These are phyloP conservation scores for Dusona sp. DNA, from an alignment of 2,888 invertebrate species.

Conservation along the genomic window DNA sequence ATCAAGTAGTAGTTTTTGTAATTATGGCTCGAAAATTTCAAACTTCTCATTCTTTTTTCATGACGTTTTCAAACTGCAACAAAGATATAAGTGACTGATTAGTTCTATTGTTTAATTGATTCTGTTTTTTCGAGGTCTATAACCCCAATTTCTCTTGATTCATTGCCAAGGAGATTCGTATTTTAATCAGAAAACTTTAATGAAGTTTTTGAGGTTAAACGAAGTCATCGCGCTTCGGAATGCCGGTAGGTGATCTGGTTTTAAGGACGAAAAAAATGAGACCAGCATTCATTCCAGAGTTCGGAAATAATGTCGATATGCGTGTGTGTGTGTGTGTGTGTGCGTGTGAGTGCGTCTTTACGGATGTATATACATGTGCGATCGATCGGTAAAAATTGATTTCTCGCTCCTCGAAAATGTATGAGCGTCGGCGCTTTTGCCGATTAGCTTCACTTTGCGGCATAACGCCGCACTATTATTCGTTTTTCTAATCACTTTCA, in stretches of 20 bases:
- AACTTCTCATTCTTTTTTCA: not conserved
- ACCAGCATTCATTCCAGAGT: slow-evolving; percentile 5
- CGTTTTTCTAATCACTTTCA: slow-evolving; percentile 46
- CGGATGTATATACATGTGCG: slow-evolving; percentile 7
- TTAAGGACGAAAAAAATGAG: slow-evolving; percentile 10
- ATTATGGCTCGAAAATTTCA: not conserved
- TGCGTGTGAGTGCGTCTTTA: not conserved
- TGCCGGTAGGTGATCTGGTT: slow-evolving; percentile 32
- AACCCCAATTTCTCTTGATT: not conserved
- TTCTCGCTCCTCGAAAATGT: slow-evolving; percentile 57
- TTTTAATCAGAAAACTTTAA: slow-evolving; percentile 41
- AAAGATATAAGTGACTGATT: too few relatives aligned
- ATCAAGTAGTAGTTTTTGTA: not conserved
- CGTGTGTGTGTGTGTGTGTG: not conserved
- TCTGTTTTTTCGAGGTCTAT: not conserved
- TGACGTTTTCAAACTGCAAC: not conserved
- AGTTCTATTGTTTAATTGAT: not conserved
- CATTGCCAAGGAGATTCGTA: not conserved
- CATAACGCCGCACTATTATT: slow-evolving; percentile 17
- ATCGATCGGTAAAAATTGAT: slow-evolving; percentile 67
- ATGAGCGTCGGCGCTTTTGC: slow-evolving; percentile 59
- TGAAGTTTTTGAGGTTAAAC: slow-evolving; percentile 39
- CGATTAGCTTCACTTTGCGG: slow-evolving; percentile 64
- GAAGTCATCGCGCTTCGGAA: slow-evolving; percentile 33
- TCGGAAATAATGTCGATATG: slow-evolving; percentile 2